Conservation (phyloP, 2,797 vertebrate genomes). For the Eidolon dupreanum region DNA sequence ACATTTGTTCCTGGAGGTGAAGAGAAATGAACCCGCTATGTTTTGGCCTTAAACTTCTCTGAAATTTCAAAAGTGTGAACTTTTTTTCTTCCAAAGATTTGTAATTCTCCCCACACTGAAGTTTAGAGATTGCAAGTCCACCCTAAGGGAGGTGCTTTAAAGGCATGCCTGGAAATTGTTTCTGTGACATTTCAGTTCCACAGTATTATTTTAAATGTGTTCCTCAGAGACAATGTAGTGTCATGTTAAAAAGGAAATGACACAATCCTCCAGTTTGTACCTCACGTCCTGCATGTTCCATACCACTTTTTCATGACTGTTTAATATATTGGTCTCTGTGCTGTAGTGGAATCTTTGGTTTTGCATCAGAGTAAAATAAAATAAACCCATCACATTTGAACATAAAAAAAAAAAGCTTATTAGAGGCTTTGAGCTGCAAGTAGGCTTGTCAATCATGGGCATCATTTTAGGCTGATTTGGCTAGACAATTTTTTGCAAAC, state of each 20-base stretch:
- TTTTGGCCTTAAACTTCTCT: constrained; percentile 87
- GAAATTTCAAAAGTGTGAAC: constrained; percentile 85
- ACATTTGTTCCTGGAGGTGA: constrained; percentile 78
- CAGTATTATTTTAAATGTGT: constrained; percentile 77
- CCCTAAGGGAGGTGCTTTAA: constrained; percentile 75
- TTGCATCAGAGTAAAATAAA: constrained; percentile 85
- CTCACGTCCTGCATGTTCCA: constrained; percentile 84
- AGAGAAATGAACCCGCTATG: constrained; percentile 79
- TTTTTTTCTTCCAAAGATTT: constrained; percentile 87
- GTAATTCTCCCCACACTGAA: constrained; percentile 74
- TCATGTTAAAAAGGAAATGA: constrained; percentile 68
- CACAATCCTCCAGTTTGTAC: constrained; percentile 61
- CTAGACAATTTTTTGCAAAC: neutral
- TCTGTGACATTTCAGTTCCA: constrained; percentile 85
- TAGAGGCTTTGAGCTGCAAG: neutral
- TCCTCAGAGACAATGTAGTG: constrained; percentile 71
- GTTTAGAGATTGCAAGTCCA: constrained; percentile 76
- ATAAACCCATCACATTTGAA: constrained; percentile 86
- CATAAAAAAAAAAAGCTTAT: neutral
- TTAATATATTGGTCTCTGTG: constrained; percentile 80
- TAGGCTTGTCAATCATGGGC: neutral
- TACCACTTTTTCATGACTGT: constrained; percentile 74
- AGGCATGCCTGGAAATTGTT: constrained; percentile 84
- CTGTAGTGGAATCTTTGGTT: constrained; percentile 81
- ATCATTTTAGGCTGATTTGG: neutral